Base-by-base conservation (phyloP, 2,113 vertebrate genomes). In the Brachypteracias leptosomus region DNA sequence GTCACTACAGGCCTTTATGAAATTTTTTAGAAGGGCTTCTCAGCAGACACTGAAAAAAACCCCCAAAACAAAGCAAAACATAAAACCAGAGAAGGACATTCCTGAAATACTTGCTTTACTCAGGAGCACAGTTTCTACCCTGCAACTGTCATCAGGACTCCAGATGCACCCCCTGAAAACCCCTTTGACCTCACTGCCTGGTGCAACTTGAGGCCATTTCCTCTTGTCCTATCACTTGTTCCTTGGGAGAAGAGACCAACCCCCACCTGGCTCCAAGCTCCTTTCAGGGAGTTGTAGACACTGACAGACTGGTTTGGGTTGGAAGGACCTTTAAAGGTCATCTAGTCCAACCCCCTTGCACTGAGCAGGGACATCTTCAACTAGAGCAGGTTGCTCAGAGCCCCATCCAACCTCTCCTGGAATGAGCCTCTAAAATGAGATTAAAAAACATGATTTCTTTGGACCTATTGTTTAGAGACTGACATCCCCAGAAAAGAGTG, bases 31-130 rank as follows among this genome's bases (percentile, higher is more conserved):
- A n/a, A n/a, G n/a, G n/a, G n/a, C n/a, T n/a, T n/a, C n/a, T 99
- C 98, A 71, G 98, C 98, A 79, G 98, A 98, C 74, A 99, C 98
- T 98, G 72, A 10, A 6, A 38, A 40, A 42, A 46, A 38, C 44
- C 22, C 33, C 33, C 11, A 14, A n/a, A 42, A 42, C 42, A 42
- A 42, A 42, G 11, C 42, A 20, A 13, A 13, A 78, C 5, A 74
- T 17, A 72, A 91, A 91, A 65, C 77, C 10, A 93, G 35, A 90
- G 70, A 63, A 88, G 35, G 70, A 52, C 71, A 81, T 95, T 89
- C 90, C 67, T 80, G 38, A 85, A 84, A 92, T 88, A 84, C 4
- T 66, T 80, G 20, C 47, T 72, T 38, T 28, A 40, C 85, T 35
- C 65, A 78, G 90, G 22, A 81, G 61, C 44, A 21, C 4, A 40